Evolutionary conservation across 2,113 vertebrate species (phyloP).

Genomic region (Syrmaticus mikado): DNA sequence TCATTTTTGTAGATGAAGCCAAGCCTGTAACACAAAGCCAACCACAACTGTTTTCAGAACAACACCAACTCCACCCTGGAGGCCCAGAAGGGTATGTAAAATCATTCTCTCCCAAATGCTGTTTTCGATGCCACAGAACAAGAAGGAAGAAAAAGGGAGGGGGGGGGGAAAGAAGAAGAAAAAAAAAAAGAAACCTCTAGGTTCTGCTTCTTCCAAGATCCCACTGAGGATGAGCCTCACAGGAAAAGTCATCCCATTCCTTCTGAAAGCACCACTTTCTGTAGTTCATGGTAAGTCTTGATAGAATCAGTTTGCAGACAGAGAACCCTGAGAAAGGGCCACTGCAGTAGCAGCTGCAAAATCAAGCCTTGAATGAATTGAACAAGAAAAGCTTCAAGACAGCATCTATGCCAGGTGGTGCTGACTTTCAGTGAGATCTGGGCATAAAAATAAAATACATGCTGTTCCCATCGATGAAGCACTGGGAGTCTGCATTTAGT

Average conservation of each 20-base stretch:
- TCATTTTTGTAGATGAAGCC: not conserved
- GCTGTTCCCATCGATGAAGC: conserved; percentile 41
- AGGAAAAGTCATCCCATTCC: not conserved
- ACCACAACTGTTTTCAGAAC: not conserved
- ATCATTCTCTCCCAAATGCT: not conserved
- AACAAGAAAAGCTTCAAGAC: not conserved
- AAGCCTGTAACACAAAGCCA: not conserved
- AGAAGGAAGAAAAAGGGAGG: not conserved
- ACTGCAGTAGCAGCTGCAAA: not conserved
- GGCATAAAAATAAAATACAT: conserved; percentile 1
- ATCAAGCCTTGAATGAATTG: not conserved
- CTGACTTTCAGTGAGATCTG: conserved; percentile 1
- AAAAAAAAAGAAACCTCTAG: not conserved
- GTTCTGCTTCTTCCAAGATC: not conserved
- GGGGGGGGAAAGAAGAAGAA: no score
- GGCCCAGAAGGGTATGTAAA: not conserved
- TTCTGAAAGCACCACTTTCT: not conserved
- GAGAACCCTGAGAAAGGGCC: not conserved
- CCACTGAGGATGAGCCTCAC: not conserved
- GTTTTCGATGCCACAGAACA: not conserved
- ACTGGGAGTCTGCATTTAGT: not conserved
- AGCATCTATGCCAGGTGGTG: conserved; percentile 23
- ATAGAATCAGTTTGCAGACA: not conserved
- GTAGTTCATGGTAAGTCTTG: not conserved
- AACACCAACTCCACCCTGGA: not conserved